phyloP scores from a whole-genome alignment of 2,888 invertebrate genomes.

The Orthosia cruda region DNA sequence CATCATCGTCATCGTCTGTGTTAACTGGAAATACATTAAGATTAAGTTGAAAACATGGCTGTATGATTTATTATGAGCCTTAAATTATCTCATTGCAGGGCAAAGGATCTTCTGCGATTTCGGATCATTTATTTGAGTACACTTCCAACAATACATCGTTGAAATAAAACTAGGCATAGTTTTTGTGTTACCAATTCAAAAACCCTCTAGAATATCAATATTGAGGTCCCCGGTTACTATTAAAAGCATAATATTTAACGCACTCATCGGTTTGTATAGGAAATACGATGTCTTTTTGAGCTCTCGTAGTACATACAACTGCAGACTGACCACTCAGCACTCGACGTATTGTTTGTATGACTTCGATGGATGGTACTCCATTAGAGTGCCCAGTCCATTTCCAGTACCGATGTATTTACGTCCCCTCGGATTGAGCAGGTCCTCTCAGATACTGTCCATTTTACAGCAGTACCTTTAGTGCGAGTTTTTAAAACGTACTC shows the following conservation, averaged over 20 bases:
- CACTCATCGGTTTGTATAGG: neutral
- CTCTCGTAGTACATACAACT: neutral
- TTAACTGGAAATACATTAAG: constrained; percentile 59
- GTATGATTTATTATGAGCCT: neutral
- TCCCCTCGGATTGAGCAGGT: neutral
- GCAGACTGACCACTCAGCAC: neutral
- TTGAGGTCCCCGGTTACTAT: neutral
- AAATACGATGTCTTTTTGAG: neutral
- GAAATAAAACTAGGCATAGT: no score
- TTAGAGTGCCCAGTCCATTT: neutral
- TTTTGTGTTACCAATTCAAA: neutral
- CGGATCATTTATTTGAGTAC: neutral
- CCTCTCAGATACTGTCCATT: neutral
- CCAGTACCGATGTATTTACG: neutral
- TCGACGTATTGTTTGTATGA: neutral
- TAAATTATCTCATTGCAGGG: no score
- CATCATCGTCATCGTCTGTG: constrained; percentile 83
- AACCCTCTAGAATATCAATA: neutral
- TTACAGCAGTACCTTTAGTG: no score
- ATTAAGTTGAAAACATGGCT: neutral
- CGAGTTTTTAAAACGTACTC: no score
- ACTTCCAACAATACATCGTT: no score
- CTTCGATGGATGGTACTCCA: constrained; percentile 12
- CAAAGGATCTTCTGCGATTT: neutral
- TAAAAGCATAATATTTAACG: neutral